These are phyloP conservation scores for Zosterops lateralis DNA, from an alignment of 2,113 vertebrate genomes.

Conservation along the genomic window DNA sequence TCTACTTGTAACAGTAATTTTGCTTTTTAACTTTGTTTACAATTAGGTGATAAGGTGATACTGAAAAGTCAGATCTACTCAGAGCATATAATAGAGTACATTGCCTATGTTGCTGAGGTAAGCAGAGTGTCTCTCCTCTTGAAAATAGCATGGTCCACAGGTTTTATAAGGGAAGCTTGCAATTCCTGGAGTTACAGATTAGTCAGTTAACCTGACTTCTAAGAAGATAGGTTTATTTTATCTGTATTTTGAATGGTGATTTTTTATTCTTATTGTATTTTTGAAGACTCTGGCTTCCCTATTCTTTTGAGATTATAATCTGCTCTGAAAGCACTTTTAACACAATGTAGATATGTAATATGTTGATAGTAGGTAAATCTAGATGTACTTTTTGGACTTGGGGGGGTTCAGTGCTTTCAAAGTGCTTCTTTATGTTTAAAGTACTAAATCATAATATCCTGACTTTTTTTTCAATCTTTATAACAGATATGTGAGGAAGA, in stretches of 20 bases:
- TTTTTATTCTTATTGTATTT: not conserved
- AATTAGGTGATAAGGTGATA: constrained; percentile 84
- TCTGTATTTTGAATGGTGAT: not conserved
- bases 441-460: not conserved
- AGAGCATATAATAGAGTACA: constrained; percentile 75
- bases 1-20: not conserved
- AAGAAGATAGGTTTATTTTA: not conserved
- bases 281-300: not conserved
- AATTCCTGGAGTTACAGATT: not conserved
- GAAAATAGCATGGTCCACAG: not conserved
- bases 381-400: not conserved
- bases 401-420: not conserved
- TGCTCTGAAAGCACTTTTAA: not conserved
- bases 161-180: not conserved
- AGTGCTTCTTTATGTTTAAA: not conserved
- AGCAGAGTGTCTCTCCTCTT: not conserved
- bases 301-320: not conserved
- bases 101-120: constrained; percentile 83
- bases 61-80: constrained; percentile 79
- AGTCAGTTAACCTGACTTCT: not conserved
- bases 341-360: not conserved
- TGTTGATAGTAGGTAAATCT: not conserved
- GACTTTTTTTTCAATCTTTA: not conserved
- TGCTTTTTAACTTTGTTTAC: not conserved
- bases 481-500: constrained; percentile 84